These are phyloP conservation scores for Podarcis siculus DNA, from an alignment of 2,797 vertebrate species.

Conservation along the genomic window DNA sequence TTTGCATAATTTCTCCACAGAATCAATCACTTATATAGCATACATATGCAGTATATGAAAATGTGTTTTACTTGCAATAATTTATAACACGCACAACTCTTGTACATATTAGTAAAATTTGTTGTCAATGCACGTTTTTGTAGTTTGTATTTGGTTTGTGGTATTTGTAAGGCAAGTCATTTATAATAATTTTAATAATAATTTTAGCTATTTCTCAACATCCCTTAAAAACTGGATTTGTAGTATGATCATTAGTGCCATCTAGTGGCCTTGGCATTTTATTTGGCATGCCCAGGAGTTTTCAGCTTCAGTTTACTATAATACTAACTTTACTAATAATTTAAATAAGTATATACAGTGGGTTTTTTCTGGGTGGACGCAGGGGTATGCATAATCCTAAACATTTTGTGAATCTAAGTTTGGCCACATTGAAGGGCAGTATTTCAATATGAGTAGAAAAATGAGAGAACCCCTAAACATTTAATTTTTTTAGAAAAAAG, in stretches of 20 bases:
- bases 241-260: slow-evolving; percentile 51
- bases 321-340: neutral
- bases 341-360: neutral
- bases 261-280: slow-evolving; percentile 49
- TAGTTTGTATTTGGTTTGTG: neutral
- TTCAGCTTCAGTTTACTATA: neutral
- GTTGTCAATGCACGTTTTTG: neutral
- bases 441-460: no score
- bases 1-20: no score
- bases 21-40: no score
- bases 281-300: neutral
- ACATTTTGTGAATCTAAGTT: no score
- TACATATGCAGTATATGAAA: neutral
- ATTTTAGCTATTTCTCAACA: neutral
- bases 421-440: no score
- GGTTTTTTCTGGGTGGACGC: no score
- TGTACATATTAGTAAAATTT: neutral
- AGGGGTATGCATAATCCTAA: no score
- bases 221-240: neutral
- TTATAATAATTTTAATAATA: neutral
- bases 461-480: no score
- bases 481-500: no score
- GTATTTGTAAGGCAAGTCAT: neutral
- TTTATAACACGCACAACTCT: neutral
- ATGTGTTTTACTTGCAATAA: neutral